phyloP scores from a whole-genome alignment of 1,140 invertebrate species.

The Gryllus bimaculatus region DNA sequence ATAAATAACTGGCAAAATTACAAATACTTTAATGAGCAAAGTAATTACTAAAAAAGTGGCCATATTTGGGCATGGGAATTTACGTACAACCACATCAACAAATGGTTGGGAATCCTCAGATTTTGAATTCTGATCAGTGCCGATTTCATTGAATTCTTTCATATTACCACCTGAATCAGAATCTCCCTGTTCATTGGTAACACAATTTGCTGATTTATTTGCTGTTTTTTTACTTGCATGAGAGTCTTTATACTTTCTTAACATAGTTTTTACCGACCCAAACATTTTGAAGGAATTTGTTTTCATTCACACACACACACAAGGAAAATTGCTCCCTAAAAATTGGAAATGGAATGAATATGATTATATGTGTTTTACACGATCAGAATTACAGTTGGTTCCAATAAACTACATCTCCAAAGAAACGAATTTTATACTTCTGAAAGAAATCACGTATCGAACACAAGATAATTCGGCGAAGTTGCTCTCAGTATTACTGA shows the following conservation, averaged over 20 bases:
- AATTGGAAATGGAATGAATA: no score
- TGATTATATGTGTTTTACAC: no score
- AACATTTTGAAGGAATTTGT: not conserved
- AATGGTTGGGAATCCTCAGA: not conserved
- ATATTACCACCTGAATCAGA: not conserved
- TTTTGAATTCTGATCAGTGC: not conserved
- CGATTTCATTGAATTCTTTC: conserved; percentile 9
- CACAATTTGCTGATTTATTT: not conserved
- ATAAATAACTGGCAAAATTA: conserved; percentile 21
- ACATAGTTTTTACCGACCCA: conserved; percentile 7
- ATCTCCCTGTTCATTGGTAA: not conserved
- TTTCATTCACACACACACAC: not conserved
- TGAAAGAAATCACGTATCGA: no score
- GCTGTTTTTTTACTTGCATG: not conserved
- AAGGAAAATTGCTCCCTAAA: no score
- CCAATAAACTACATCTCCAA: no score
- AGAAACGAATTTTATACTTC: no score
- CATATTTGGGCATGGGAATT: conserved; percentile 16
- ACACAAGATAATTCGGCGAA: no score
- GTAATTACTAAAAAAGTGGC: conserved; percentile 21
- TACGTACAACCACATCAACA: not conserved
- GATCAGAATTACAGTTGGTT: no score
- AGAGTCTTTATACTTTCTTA: not conserved
- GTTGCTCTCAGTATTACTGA: no score
- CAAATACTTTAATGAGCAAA: conserved; percentile 20